Conservation (phyloP, 2,113 vertebrate genomes). For the Syrmaticus mikado region DNA sequence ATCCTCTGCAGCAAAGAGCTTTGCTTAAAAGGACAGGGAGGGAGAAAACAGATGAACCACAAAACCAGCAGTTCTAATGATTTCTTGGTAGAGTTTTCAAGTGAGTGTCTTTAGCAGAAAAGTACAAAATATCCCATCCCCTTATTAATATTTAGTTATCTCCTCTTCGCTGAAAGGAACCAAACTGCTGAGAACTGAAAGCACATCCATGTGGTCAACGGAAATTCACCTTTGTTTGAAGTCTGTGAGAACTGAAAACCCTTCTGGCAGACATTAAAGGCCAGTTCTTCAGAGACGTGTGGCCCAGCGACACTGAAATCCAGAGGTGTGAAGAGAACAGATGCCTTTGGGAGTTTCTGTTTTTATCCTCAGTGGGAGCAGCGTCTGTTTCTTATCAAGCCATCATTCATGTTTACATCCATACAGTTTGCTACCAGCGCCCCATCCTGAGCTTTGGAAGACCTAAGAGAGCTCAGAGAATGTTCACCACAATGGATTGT, state of each 20-base stretch:
- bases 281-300: not conserved
- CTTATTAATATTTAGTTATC: not conserved
- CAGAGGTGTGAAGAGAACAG: not conserved
- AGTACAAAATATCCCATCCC: not conserved
- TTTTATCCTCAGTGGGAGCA: not conserved
- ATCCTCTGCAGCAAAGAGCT: not conserved
- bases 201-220: not conserved
- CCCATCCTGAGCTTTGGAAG: not conserved
- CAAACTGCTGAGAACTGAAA: not conserved
- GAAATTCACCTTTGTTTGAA: not conserved
- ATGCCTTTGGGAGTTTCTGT: not conserved
- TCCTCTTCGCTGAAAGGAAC: not conserved
- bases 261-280: not conserved
- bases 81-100: not conserved
- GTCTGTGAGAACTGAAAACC: not conserved
- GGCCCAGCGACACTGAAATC: not conserved
- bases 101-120: constrained; percentile 24
- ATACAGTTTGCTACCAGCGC: not conserved
- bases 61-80: constrained; percentile 28
- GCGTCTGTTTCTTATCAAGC: not conserved
- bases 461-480: not conserved
- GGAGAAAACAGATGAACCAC: constrained; percentile 35
- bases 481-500: not conserved
- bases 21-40: not conserved
- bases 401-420: not conserved